Evolutionary conservation across 2,113 vertebrate species (phyloP).

Genomic region (Charina bottae): DNA sequence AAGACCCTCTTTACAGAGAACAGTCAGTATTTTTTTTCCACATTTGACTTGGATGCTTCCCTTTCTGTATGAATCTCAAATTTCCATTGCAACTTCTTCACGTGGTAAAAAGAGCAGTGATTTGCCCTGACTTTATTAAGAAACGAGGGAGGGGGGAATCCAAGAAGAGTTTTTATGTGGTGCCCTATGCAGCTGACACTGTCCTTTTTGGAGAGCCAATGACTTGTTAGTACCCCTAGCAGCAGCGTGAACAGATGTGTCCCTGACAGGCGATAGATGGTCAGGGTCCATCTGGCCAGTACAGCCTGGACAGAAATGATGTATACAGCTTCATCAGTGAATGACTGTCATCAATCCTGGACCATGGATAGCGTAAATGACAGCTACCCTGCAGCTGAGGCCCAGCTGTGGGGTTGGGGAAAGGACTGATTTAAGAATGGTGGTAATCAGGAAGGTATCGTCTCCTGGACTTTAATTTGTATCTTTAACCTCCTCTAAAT

Average conservation of each 20-base stretch:
- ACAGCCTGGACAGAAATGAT: conserved; percentile 99
- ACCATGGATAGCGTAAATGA: conserved; percentile 91
- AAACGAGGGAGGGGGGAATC: conserved; percentile 18
- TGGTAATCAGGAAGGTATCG: conserved; percentile 89
- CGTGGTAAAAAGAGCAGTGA: background rate
- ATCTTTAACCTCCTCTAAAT: conserved; percentile 90
- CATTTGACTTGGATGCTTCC: background rate
- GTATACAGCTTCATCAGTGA: conserved; percentile 99
- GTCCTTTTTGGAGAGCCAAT: conserved; percentile 93
- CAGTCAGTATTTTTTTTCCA: too few species aligned
- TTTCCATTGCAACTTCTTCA: background rate
- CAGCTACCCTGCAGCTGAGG: conserved; percentile 90
- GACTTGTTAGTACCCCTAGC: conserved; percentile 99
- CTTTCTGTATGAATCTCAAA: conserved; percentile 27
- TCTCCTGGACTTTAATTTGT: conserved; percentile 84
- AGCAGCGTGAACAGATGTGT: conserved; percentile 99
- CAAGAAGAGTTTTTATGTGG: conserved; percentile 72
- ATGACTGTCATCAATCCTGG: conserved; percentile 99
- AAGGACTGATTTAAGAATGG: conserved; percentile 89
- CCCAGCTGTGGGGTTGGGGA: conserved; percentile 90
- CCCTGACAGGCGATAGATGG: conserved; percentile 99
- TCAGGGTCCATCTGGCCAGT: conserved; percentile 99
- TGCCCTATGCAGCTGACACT: conserved; percentile 87
- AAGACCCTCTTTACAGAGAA: background rate
- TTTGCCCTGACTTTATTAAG: conserved; percentile 17